Percentiles rank a stretch among this genome's conserved stretches.
Conservation (phyloP, 2,888 invertebrate species). For the Gymnocheta viridis region DNA sequence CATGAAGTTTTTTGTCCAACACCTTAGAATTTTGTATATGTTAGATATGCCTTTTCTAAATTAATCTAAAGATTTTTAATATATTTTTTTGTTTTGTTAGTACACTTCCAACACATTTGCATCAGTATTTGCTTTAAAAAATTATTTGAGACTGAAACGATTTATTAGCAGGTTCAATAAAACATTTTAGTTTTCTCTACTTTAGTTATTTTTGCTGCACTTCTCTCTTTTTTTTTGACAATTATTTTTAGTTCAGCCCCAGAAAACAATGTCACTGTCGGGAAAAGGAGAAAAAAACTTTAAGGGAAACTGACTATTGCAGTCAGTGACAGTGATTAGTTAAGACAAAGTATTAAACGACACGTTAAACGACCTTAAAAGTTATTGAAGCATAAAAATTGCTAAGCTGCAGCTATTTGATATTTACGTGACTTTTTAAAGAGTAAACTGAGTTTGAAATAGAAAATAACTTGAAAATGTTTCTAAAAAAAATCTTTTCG, state of each 20-base stretch:
- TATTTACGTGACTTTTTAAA: background rate
- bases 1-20: no score
- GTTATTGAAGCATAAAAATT: conserved; percentile 29
- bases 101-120: background rate
- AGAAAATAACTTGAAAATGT: background rate
- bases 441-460: background rate
- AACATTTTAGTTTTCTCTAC: background rate
- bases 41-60: no score
- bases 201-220: background rate
- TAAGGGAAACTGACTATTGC: conserved; percentile 10
- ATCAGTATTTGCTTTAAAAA: background rate
- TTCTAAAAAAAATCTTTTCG: background rate
- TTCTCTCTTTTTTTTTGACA: background rate
- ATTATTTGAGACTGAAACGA: conserved; percentile 33
- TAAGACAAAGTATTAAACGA: conserved; percentile 61
- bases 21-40: no score
- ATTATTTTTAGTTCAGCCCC: background rate
- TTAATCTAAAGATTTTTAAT: no score
- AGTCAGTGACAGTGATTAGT: conserved; percentile 62
- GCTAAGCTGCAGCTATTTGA: background rate
- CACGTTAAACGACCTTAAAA: conserved; percentile 60
- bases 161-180: conserved; percentile 57
- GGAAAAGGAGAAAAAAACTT: background rate
- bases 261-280: conserved; percentile 47
- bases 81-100: background rate